Percentiles rank a stretch among this genome's conserved stretches.
Evolutionary conservation across 2,797 vertebrate genomes (phyloP).

Genomic region (Oryzias dopingdopingensis): DNA sequence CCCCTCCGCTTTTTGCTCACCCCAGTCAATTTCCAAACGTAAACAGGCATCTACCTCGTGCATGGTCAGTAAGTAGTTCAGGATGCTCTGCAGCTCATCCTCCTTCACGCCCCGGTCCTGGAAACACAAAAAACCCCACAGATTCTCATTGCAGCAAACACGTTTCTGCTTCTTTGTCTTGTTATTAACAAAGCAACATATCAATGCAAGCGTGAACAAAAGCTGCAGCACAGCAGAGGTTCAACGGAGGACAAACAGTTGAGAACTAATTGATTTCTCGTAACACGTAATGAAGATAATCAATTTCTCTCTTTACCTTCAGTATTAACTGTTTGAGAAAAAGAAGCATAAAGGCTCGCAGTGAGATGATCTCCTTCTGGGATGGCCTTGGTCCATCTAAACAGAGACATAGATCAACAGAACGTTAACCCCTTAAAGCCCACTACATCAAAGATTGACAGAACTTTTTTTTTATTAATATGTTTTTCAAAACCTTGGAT

Average conservation of each 20-base stretch:
- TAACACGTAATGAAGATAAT: conserved; percentile 28
- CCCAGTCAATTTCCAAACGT: conserved; percentile 4
- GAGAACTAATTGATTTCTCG: conserved; percentile 29
- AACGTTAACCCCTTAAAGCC: neutral
- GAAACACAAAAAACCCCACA: conserved; percentile 9
- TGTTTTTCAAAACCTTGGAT: too few relatives aligned
- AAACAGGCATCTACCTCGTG: conserved; percentile 84
- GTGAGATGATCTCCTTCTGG: conserved; percentile 97
- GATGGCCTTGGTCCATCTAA: conserved; percentile 94
- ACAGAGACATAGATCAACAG: conserved; percentile 48
- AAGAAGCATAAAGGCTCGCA: conserved; percentile 97
- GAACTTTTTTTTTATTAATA: too few relatives aligned
- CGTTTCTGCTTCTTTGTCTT: conserved; percentile 8
- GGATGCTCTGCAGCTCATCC: conserved; percentile 98
- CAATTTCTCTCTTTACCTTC: conserved; percentile 80
- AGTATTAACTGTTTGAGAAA: conserved; percentile 98
- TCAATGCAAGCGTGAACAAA: conserved; percentile 28
- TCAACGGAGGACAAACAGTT: conserved; percentile 35
- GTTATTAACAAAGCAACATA: conserved; percentile 29
- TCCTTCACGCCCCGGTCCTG: conserved; percentile 98
- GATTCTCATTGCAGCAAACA: neutral
- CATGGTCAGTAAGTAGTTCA: conserved; percentile 98
- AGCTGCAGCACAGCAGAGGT: conserved; percentile 24
- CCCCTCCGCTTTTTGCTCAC: conserved; percentile 2
- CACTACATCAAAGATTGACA: too few relatives aligned